Evolutionary conservation across 2,797 vertebrate species (phyloP), one percentile per base, ranked within the genome.

Genomic region (Morus bassanus): DNA sequence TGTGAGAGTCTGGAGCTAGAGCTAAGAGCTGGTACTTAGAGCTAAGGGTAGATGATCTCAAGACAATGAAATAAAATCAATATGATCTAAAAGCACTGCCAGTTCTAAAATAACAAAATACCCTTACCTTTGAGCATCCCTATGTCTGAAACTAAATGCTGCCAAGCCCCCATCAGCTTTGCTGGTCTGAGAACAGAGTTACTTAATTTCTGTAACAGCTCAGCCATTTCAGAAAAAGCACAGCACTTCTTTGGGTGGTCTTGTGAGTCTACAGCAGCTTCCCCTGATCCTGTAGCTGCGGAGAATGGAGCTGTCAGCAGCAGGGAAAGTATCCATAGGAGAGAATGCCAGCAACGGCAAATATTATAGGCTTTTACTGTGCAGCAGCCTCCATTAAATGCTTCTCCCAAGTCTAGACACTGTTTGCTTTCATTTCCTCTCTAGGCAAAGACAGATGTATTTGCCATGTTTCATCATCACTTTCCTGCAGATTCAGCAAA

Each of bases 401-500:
- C 15, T 91, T 84, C 14, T 86, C 16, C 18, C 13, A 22, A 30
- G 12, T 72, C 74, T 75, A 51, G 50, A 60, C 5, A 30, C 5
- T 13, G 5, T 43, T 43, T 85, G 18, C 25, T 78, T 78, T 88
- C 9, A 50, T 87, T 75, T 86, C 27, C 22, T 80, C 61, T 45
- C 18, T 27, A 31, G 23, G n/a, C 21, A 87, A 76, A 95, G 72
- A 15, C 25, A 60, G 39, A 51, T 45, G 6, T 50, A 41, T 69
- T 79, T 0, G 0, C 19, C 39, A 39, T 13, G 16, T 67, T 85
- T 74, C 9, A 21, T n/a, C 43, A 35, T 9, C 43, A 25, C 9
- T 64, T 88, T 39, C 30, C 27, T 43, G 39, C 11, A 73, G 43
- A 41, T 45, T 57, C 51, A 82, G 59, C 0, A 0, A 87, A 53